Conservation (phyloP, 2,888 invertebrate species). For the Nysson spinosus region DNA sequence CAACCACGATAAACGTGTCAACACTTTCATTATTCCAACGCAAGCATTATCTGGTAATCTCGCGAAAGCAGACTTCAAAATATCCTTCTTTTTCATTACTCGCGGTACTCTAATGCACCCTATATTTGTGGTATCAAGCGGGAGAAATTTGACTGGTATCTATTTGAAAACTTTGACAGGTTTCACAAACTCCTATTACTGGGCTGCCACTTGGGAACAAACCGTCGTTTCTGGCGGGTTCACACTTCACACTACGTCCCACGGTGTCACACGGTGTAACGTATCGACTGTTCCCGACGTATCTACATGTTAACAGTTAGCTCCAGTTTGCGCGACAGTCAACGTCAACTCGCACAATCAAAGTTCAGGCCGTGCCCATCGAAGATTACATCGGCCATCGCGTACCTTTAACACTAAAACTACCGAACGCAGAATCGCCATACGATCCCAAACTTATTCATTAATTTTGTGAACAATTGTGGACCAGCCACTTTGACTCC, state of each 20-base stretch:
- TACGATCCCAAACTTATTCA: too few species aligned
- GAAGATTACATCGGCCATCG: slow-evolving; percentile 60
- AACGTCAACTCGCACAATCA: slow-evolving; percentile 54
- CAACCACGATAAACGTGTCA: too few species aligned
- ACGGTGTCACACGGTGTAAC: slow-evolving; percentile 69
- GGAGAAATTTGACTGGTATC: slow-evolving; percentile 64
- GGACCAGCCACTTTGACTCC: background rate
- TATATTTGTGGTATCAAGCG: slow-evolving; percentile 38
- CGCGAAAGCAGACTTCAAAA: too few species aligned
- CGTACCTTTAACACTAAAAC: slow-evolving; percentile 50
- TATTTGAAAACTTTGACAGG: slow-evolving; percentile 63
- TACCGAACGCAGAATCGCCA: too few species aligned
- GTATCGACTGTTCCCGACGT: slow-evolving; percentile 70
- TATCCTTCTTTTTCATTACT: background rate
- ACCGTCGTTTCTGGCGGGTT: slow-evolving; percentile 60
- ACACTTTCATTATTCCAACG: too few species aligned
- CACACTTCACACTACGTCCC: slow-evolving; percentile 58
- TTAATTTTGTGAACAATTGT: background rate
- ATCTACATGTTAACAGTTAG: slow-evolving; percentile 68
- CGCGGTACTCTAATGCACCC: slow-evolving; percentile 48
- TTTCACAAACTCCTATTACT: slow-evolving; percentile 60
- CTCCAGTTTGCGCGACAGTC: slow-evolving; percentile 59
- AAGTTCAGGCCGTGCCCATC: slow-evolving; percentile 61
- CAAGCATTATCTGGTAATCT: too few species aligned
- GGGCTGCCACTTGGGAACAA: slow-evolving; percentile 60